Percentiles rank a stretch among this genome's conserved stretches.
Evolutionary conservation across 1,140 invertebrate species (phyloP).

Genomic region (Philotrypesis tridentata): DNA sequence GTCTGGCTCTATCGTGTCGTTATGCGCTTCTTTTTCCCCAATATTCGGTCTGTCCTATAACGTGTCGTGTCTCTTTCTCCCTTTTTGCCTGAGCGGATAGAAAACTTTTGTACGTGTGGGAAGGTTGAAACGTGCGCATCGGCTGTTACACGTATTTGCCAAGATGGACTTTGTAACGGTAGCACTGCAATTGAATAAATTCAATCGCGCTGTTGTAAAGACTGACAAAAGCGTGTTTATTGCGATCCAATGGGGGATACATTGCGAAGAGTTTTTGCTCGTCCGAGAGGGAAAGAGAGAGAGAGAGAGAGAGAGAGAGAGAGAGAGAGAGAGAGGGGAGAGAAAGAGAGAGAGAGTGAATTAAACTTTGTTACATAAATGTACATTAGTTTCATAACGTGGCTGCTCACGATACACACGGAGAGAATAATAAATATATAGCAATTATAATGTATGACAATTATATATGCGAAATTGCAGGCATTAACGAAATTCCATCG

Average conservation of each 20-base stretch:
- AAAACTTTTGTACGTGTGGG: neutral
- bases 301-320: too few species aligned
- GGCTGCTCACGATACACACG: neutral
- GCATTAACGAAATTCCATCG: neutral
- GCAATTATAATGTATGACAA: neutral
- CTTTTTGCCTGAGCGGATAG: too few species aligned
- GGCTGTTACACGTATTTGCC: neutral
- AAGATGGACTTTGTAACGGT: neutral
- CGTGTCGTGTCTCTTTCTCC: neutral
- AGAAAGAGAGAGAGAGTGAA: neutral
- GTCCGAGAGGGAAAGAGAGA: too few species aligned
- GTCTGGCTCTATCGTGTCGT: constrained; percentile 1
- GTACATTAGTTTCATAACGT: neutral
- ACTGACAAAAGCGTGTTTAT: too few species aligned
- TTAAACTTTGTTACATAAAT: neutral
- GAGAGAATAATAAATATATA: neutral
- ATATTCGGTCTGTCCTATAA: neutral
- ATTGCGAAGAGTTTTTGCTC: neutral
- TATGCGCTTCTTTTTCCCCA: neutral
- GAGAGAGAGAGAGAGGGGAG: too few species aligned
- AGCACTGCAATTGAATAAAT: neutral
- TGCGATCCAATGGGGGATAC: too few species aligned
- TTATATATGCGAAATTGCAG: neutral
- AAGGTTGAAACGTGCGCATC: neutral
- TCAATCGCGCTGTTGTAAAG: neutral